Base-by-base conservation (phyloP, 2,888 invertebrate genomes). In the Agrochola macilenta region DNA sequence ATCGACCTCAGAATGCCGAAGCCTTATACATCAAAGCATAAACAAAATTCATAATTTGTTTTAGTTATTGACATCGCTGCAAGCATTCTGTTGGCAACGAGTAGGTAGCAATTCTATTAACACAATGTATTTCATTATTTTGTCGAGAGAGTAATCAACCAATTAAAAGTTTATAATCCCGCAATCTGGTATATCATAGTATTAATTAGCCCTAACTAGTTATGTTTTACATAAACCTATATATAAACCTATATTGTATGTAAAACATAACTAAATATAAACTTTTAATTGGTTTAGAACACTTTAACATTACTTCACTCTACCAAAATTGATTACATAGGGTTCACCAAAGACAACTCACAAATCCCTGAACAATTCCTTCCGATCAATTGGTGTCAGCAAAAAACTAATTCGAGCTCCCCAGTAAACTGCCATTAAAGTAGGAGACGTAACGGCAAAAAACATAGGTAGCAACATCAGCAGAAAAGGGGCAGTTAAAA, bases 401-500 rank as follows among this genome's bases (percentile, higher is more conserved):
- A 69, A 74, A 74, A 83, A 85, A 87, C 70, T 63, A 78, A 86
- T 83, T 86, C 63, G 7, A 78, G 17, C 57, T 76, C 54, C 54
- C 64, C 46, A 71, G 26, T 61, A 77, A 82, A 83, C 69, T 61
- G 12, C 73, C 73, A 77, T 72, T 69, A 76, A 49, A 79, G 68
- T 54, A 46, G 52, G 63, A 61, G 61, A 77, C 49, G 70, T 74
- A 64, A 69, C 75, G 71, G 71, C 81, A 80, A 86, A 89, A 79
- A 82, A 7, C 63, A 76, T 49, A 84, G 85, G 86, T 83, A 76
- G 78, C 69, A 68, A 70, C 66, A 65, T 82, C 85, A 81, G 82
- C 79, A 82, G 65, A 86, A 68, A 74, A 60, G 52, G 60, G 69
- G 68, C 77, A 87, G 82, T 87, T 87, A 88, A 80, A 88, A 87